These are phyloP conservation scores for Numenius phaeopus DNA, from an alignment of 2,797 vertebrate genomes.

Conservation along the genomic window DNA sequence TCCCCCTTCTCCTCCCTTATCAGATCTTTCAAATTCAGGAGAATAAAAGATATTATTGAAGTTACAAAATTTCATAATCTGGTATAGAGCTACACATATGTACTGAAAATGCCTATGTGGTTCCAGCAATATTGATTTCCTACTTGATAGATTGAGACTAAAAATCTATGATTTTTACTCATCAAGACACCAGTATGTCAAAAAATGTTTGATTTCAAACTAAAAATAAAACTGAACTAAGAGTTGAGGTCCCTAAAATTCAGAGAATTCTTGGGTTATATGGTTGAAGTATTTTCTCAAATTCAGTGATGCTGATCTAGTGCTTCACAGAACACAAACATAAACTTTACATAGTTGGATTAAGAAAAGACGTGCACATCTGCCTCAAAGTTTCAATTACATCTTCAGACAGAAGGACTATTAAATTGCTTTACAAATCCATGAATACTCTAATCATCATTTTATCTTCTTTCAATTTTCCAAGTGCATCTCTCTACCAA, in stretches of 20 bases:
- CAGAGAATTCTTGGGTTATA: not conserved
- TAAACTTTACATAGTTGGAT: not conserved
- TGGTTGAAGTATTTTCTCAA: not conserved
- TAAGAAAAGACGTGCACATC: not conserved
- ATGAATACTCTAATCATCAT: not conserved
- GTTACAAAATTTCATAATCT: not conserved
- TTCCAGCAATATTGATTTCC: not conserved
- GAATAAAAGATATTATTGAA: not conserved
- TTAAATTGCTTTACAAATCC: not conserved
- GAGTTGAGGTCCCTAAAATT: not conserved
- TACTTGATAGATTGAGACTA: not conserved
- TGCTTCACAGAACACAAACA: not conserved
- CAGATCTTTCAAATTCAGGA: not conserved
- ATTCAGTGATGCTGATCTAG: not conserved
- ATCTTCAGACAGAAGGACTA: not conserved
- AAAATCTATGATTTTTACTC: not conserved
- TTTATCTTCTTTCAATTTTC: not conserved
- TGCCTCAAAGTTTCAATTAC: not conserved
- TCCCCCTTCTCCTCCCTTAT: too few species aligned
- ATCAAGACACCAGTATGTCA: not conserved
- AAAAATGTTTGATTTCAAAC: not conserved
- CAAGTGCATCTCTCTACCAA: not conserved
- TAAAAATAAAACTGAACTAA: not conserved
- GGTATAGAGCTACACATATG: rapidly evolving
- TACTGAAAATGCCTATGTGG: not conserved